phyloP scores from a whole-genome alignment of 2,113 vertebrate species.

The Calonectris borealis region DNA sequence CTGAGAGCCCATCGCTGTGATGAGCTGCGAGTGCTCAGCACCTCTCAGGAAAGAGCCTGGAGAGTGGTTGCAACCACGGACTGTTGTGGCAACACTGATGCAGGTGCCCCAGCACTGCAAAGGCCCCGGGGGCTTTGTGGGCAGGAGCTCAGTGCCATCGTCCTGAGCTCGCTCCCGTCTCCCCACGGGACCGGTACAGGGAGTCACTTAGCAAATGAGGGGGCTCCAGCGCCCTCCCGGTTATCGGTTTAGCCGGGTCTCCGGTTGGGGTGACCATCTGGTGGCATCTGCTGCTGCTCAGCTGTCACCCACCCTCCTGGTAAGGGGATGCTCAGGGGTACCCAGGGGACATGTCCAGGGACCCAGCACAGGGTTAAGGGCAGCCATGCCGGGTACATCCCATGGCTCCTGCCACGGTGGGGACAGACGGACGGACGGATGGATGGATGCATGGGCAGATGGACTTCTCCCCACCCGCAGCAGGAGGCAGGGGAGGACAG shows the following conservation, averaged over 20 bases:
- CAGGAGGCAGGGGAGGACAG: not conserved
- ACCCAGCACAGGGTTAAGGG: not conserved
- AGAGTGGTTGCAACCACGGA: not conserved
- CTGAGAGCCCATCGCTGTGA: not conserved
- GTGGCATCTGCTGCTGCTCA: slow-evolving; percentile 16
- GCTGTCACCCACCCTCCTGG: not conserved
- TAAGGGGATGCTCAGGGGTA: not conserved
- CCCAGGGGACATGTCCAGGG: accelerated
- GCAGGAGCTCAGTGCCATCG: not conserved
- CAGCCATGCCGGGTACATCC: not conserved
- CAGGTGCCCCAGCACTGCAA: not conserved
- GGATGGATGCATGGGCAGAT: not conserved
- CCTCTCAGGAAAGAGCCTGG: not conserved
- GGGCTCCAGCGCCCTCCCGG: not conserved
- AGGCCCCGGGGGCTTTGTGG: not conserved
- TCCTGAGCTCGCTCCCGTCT: accelerated
- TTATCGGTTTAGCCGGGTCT: not conserved
- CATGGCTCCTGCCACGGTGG: accelerated
- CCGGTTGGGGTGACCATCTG: not conserved
- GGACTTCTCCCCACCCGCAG: not conserved
- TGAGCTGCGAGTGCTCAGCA: not conserved
- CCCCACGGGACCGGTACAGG: accelerated
- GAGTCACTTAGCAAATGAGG: not conserved
- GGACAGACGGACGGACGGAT: not conserved
- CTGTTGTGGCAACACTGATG: not conserved